Conservation (phyloP, 2,113 vertebrate species). For the Fulica atra region DNA sequence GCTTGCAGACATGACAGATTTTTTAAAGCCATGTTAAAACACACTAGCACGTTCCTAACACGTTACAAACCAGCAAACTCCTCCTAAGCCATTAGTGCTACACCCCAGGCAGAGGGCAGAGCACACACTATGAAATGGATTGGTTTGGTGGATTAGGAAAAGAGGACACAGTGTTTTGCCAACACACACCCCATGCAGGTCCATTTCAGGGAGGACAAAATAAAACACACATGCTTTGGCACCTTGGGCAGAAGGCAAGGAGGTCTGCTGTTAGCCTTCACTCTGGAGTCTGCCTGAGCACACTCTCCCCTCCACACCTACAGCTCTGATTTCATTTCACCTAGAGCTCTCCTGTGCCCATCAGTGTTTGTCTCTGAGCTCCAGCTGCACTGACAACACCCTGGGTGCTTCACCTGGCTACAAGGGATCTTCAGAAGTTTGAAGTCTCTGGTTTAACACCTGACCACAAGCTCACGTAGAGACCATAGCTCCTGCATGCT, state of each 20-base stretch:
- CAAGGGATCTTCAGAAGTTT: not conserved
- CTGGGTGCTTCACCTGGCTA: not conserved
- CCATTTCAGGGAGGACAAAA: not conserved
- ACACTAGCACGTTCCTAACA: not conserved
- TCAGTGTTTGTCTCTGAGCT: not conserved
- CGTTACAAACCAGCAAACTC: not conserved
- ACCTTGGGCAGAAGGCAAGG: not conserved
- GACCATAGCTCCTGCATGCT: not conserved
- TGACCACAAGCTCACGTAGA: not conserved
- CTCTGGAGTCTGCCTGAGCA: not conserved
- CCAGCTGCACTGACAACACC: not conserved
- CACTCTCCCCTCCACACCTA: not conserved
- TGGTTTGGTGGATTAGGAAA: not conserved
- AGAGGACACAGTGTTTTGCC: not conserved
- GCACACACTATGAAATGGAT: accelerated
- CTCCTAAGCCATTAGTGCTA: not conserved
- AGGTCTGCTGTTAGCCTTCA: not conserved
- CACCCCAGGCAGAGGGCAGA: not conserved
- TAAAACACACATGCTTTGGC: not conserved
- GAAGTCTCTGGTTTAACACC: not conserved
- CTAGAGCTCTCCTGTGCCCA: not conserved
- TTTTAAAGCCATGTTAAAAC: not conserved
- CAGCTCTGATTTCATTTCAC: not conserved
- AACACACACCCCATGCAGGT: accelerated
- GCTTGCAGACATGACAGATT: not conserved